Conservation (phyloP, 2,113 vertebrate genomes). For the Peromyscus californicus region DNA sequence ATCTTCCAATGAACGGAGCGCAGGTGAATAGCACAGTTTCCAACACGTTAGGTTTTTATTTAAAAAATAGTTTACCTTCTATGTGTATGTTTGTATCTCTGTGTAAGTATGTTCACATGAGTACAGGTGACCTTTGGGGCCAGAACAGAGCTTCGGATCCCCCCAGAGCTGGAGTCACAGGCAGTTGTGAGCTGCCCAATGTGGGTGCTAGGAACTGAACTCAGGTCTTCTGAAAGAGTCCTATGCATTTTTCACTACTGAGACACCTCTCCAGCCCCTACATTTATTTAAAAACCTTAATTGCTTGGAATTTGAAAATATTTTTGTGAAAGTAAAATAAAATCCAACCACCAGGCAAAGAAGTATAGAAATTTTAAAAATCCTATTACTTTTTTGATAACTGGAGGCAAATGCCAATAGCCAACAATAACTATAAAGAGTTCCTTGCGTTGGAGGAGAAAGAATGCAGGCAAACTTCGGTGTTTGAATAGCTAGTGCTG, state of each 20-base stretch:
- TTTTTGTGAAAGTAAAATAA: constrained; percentile 43
- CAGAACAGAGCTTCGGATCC: background rate
- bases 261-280: background rate
- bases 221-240: background rate
- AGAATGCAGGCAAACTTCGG: background rate
- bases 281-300: background rate
- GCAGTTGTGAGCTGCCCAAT: background rate
- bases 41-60: background rate
- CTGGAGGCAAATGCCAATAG: background rate
- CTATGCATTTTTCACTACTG: background rate
- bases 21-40: background rate
- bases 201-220: background rate
- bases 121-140: background rate
- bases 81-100: background rate
- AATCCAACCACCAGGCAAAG: background rate
- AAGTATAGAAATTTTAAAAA: background rate
- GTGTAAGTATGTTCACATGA: background rate
- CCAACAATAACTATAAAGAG: background rate
- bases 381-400: constrained; percentile 6
- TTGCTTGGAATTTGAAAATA: background rate
- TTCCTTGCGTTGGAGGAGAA: background rate
- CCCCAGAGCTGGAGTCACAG: background rate
- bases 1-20: background rate
- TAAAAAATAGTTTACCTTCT: background rate
- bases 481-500: background rate